Conservation (phyloP, 2,888 invertebrate genomes). For the Chrysina gloriosa region DNA sequence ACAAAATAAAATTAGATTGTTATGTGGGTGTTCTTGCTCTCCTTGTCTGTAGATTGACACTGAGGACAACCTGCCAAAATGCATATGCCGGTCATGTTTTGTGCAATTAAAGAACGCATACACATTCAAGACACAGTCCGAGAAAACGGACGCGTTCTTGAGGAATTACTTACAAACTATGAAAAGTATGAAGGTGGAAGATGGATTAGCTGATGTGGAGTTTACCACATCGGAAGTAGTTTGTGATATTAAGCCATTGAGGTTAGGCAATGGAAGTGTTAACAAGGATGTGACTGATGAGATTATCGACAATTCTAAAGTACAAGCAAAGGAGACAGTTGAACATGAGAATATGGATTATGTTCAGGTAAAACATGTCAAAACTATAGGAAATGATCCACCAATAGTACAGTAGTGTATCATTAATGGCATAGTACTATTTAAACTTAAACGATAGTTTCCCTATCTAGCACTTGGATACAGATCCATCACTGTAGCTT, state of each 20-base stretch:
- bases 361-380: slow-evolving; percentile 12
- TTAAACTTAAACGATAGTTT: too few species aligned
- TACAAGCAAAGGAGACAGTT: background rate
- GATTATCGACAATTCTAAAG: slow-evolving; percentile 47
- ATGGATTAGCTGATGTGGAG: background rate
- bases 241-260: background rate
- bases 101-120: slow-evolving; percentile 59
- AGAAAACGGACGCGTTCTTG: slow-evolving; percentile 58
- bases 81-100: slow-evolving; percentile 61
- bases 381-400: too few species aligned
- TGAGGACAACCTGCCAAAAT: slow-evolving; percentile 61
- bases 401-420: too few species aligned
- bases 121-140: slow-evolving; percentile 61
- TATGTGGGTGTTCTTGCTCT: background rate
- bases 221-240: background rate
- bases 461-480: too few species aligned
- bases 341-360: slow-evolving; percentile 2
- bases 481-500: too few species aligned
- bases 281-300: background rate
- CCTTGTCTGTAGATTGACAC: slow-evolving; percentile 59
- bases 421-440: too few species aligned
- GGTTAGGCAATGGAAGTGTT: background rate
- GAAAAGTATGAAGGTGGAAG: slow-evolving; percentile 46
- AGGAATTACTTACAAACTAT: slow-evolving; percentile 57
- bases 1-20: background rate